These are phyloP conservation scores for Chaetodon auriga DNA, from an alignment of 2,113 vertebrate genomes.

Conservation along the genomic window DNA sequence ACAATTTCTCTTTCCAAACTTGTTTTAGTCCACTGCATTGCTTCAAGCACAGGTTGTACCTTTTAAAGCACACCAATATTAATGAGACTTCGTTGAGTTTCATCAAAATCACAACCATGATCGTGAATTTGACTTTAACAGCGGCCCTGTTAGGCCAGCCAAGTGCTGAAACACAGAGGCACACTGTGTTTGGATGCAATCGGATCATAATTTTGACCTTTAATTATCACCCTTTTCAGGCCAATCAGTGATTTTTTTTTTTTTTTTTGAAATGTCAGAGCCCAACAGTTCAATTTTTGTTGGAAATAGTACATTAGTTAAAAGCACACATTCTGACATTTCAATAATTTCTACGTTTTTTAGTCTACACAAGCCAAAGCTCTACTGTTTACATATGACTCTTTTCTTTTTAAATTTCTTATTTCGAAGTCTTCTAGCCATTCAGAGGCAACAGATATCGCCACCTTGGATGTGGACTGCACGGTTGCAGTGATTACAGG, in stretches of 20 bases:
- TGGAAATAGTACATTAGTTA: not conserved
- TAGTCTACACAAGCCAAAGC: not conserved
- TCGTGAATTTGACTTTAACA: not conserved
- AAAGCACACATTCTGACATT: not conserved
- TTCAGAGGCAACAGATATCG: too few species aligned
- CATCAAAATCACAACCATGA: not conserved
- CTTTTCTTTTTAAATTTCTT: not conserved
- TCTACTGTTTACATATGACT: too few species aligned
- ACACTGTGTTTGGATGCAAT: not conserved
- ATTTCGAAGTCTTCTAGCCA: not conserved
- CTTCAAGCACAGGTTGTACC: not conserved
- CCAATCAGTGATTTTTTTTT: too few species aligned
- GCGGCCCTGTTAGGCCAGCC: too few species aligned
- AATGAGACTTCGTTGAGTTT: not conserved
- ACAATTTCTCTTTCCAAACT: not conserved
- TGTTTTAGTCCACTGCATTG: not conserved
- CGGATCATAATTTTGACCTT: not conserved
- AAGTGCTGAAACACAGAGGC: not conserved
- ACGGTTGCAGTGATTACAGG: too few species aligned
- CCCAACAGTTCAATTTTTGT: too few species aligned
- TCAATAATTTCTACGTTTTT: too few species aligned
- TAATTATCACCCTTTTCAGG: not conserved
- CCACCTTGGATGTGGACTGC: not conserved
- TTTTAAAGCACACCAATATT: not conserved
- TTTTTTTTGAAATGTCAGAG: too few species aligned